phyloP scores from a whole-genome alignment of 2,888 invertebrate genomes.

The Heliconius cydno region DNA sequence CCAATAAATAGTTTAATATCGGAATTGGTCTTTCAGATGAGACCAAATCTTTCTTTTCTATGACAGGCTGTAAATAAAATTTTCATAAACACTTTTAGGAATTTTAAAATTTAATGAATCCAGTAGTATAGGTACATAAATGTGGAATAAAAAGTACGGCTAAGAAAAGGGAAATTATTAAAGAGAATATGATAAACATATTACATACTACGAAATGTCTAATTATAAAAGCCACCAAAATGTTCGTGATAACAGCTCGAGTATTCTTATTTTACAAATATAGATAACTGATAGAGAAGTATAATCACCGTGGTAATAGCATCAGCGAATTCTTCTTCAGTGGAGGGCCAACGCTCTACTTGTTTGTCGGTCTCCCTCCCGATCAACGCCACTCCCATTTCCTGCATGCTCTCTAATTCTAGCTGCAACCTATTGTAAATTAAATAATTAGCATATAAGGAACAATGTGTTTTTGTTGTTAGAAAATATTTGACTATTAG shows the following conservation, averaged over 20 bases:
- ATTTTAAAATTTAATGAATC: neutral
- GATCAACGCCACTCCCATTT: conserved; percentile 62
- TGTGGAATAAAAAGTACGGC: no score
- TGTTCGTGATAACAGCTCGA: no score
- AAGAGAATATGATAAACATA: no score
- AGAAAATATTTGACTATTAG: no score
- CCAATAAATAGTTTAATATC: conserved; percentile 67
- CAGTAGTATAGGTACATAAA: no score
- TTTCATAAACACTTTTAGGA: neutral
- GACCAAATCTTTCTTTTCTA: conserved; percentile 79
- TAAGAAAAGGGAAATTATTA: no score
- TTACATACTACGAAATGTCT: no score
- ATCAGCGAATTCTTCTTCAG: conserved; percentile 83
- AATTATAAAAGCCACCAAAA: no score
- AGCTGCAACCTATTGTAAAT: conserved; percentile 58
- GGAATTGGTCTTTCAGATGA: conserved; percentile 67
- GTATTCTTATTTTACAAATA: neutral
- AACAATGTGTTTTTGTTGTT: no score
- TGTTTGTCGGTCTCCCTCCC: conserved; percentile 56
- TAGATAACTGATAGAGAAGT: neutral
- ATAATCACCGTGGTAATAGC: conserved; percentile 80
- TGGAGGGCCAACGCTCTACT: conserved; percentile 68
- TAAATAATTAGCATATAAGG: no score
- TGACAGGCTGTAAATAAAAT: conserved; percentile 66
- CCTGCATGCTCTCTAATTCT: conserved; percentile 59